Percentiles rank a stretch among this genome's conserved stretches.
Conservation (phyloP, 92 coral and sea anemone genomes). For the Porites cylindrica region DNA sequence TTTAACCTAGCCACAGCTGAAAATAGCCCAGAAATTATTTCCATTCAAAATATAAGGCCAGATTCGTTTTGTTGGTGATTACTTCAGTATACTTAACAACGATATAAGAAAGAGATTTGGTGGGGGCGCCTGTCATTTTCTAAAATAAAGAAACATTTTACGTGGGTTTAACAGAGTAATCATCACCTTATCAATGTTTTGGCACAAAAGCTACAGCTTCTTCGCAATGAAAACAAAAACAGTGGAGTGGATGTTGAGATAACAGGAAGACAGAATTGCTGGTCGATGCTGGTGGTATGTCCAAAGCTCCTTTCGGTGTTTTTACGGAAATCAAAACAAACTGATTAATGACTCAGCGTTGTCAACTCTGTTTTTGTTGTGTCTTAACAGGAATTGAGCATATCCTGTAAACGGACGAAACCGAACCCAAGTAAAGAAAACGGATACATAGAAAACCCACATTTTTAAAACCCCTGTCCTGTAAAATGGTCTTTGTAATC, state of each 20-base stretch:
- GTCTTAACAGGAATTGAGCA: conserved; percentile 12
- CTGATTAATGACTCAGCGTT: background rate
- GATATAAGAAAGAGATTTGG: too few species aligned
- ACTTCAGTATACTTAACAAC: too few species aligned
- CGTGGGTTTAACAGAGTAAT: background rate
- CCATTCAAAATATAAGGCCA: background rate
- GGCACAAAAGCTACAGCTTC: background rate
- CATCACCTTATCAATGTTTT: background rate
- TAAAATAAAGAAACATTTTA: background rate
- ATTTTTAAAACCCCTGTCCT: conserved; percentile 23
- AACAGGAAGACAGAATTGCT: background rate
- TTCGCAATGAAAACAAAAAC: conserved; percentile 3
- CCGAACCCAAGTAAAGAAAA: conserved; percentile 22
- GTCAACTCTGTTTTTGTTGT: conserved; percentile 34
- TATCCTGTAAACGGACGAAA: conserved; percentile 19
- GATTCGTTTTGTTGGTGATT: conserved; percentile 1
- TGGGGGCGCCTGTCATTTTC: background rate
- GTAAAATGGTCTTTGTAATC: conserved; percentile 21
- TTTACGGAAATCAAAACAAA: background rate
- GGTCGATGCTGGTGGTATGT: conserved; percentile 1
- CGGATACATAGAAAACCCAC: conserved; percentile 22
- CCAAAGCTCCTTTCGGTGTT: background rate
- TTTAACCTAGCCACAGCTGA: background rate
- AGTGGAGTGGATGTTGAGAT: background rate
- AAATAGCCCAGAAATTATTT: background rate